A percentile compares a stretch with the other conserved stretches of the same genome.
These are phyloP conservation scores for Seira sanloemensis DNA, from an alignment of 2,888 invertebrate species.

Conservation along the genomic window DNA sequence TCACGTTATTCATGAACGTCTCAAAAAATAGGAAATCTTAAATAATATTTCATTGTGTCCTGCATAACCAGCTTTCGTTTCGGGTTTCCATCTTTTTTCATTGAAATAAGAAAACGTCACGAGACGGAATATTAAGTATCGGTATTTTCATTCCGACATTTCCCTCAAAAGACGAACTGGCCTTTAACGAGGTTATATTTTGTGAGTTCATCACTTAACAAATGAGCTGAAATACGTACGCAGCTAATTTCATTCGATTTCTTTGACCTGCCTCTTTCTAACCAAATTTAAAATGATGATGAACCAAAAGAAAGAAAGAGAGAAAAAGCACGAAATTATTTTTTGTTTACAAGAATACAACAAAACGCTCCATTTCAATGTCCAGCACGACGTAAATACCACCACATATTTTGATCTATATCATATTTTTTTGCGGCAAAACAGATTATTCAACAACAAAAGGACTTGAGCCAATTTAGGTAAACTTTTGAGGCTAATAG, in stretches of 20 bases:
- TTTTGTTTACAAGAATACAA: slow-evolving; percentile 23
- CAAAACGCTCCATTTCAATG: not conserved
- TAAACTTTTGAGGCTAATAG: slow-evolving; percentile 55
- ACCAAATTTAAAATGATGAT: slow-evolving; percentile 54
- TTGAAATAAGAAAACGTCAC: slow-evolving; percentile 24
- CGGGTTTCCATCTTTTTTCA: not conserved
- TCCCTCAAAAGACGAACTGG: not conserved
- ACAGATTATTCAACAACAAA: slow-evolving; percentile 56
- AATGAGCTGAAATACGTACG: slow-evolving; percentile 25
- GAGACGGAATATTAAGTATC: slow-evolving; percentile 21
- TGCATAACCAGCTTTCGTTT: slow-evolving; percentile 31
- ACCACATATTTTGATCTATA: slow-evolving; percentile 35
- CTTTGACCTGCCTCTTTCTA: slow-evolving; percentile 42
- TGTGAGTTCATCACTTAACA: slow-evolving; percentile 27
- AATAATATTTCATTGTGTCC: slow-evolving; percentile 54
- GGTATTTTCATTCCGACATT: slow-evolving; percentile 25
- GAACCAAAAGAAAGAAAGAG: slow-evolving; percentile 11
- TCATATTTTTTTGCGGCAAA: slow-evolving; percentile 50
- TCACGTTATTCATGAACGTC: slow-evolving; percentile 54
- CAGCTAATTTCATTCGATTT: slow-evolving; percentile 38
- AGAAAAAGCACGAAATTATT: not conserved
- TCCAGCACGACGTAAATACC: slow-evolving; percentile 47
- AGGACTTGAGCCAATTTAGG: slow-evolving; percentile 52
- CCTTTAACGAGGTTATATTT: slow-evolving; percentile 51
- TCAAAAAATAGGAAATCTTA: slow-evolving; percentile 59